These are phyloP conservation scores for Nerophis lumbriciformis DNA, from an alignment of 2,113 vertebrate species.

Conservation along the genomic window DNA sequence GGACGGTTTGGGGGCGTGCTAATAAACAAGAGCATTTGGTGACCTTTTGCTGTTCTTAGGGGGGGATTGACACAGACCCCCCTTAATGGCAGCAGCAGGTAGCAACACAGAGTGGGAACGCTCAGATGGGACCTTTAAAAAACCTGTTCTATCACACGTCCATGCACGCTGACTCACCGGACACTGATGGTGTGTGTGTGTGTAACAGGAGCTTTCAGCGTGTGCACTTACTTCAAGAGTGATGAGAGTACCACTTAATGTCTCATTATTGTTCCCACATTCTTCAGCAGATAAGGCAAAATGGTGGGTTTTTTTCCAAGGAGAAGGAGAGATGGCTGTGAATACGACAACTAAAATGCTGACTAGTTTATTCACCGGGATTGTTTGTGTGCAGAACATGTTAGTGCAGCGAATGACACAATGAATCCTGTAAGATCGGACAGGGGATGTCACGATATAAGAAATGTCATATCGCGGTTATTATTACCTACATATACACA, in stretches of 20 bases:
- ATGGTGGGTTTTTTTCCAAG: slow-evolving; percentile 60
- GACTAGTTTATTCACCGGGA: slow-evolving; percentile 40
- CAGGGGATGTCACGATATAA: too few relatives aligned
- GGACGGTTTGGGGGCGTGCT: slow-evolving; percentile 47
- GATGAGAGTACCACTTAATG: slow-evolving; percentile 71
- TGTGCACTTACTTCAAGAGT: slow-evolving; percentile 71
- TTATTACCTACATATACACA: too few relatives aligned
- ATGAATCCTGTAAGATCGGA: too few relatives aligned
- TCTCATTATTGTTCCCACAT: slow-evolving; percentile 74
- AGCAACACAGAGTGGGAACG: slow-evolving; percentile 23
- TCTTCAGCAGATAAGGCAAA: slow-evolving; percentile 59
- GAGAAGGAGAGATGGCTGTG: slow-evolving; percentile 34
- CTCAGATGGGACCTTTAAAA: slow-evolving; percentile 39
- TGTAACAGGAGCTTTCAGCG: slow-evolving; percentile 65
- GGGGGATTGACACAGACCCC: slow-evolving; percentile 59
- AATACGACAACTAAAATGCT: slow-evolving; percentile 36
- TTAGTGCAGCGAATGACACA: too few relatives aligned
- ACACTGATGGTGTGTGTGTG: slow-evolving; percentile 10
- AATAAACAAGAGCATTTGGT: slow-evolving; percentile 75
- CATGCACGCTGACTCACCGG: slow-evolving; percentile 22
- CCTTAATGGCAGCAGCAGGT: slow-evolving; percentile 47
- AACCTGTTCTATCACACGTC: slow-evolving; percentile 3
- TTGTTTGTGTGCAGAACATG: background rate
- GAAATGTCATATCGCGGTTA: too few relatives aligned
- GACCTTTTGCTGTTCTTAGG: slow-evolving; percentile 73